Evolutionary conservation across 2,113 vertebrate species (phyloP).

Genomic region (Baryphthengus martii): DNA sequence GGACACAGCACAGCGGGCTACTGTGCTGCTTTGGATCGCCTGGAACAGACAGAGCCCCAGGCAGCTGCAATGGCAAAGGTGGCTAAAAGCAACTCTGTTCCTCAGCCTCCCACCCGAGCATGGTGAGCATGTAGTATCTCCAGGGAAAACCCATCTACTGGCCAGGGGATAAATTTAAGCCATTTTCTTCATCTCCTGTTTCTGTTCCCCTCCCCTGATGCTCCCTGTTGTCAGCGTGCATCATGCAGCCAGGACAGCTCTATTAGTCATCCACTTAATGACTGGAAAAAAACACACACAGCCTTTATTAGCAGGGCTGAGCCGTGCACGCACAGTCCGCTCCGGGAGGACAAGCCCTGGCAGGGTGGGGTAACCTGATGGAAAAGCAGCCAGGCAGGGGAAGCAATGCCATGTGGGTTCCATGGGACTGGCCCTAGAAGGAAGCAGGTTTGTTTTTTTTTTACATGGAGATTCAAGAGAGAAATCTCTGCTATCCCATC

Average conservation of each 20-base stretch:
- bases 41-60: neutral
- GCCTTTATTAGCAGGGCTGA: neutral
- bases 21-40: rapidly evolving
- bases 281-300: neutral
- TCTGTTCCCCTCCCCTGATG: neutral
- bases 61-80: rapidly evolving
- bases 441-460: neutral
- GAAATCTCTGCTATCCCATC: neutral
- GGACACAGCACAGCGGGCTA: neutral
- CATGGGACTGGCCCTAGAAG: neutral
- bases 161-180: neutral
- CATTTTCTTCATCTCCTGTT: neutral
- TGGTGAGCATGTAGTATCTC: rapidly evolving
- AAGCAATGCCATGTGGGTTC: neutral
- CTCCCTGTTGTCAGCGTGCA: neutral
- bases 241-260: neutral
- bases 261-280: neutral
- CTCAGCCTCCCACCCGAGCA: neutral
- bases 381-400: neutral
- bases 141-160: neutral
- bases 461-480: neutral
- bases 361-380: neutral
- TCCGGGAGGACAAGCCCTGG: neutral
- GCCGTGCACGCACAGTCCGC: rapidly evolving
- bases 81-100: neutral